Percentiles rank a stretch among this genome's conserved stretches.
These are phyloP conservation scores for Drosophila leonis DNA, from an alignment of 2,888 invertebrate species.

Conservation along the genomic window DNA sequence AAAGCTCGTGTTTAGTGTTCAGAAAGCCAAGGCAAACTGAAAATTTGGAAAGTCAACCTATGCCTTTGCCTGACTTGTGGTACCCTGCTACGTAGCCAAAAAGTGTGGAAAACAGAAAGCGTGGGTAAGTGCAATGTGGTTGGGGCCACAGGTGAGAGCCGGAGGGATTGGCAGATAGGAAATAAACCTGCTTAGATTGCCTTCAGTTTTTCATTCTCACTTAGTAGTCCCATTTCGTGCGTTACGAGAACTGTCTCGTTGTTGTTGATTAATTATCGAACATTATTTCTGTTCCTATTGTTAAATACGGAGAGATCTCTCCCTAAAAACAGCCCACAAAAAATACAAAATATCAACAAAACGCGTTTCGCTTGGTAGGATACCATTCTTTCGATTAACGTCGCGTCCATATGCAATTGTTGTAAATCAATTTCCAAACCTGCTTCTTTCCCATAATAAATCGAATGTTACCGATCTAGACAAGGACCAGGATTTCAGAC, in stretches of 20 bases:
- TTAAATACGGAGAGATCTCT: constrained; percentile 67
- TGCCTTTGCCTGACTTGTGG: constrained; percentile 10
- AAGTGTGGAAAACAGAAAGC: constrained; percentile 7
- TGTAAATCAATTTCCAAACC: not conserved
- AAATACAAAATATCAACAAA: constrained; percentile 60
- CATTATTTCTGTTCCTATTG: constrained; percentile 69
- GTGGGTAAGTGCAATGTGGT: constrained; percentile 9
- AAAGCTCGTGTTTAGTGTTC: constrained; percentile 2
- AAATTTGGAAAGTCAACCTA: constrained; percentile 11
- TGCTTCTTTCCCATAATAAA: not conserved
- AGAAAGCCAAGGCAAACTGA: constrained; percentile 32
- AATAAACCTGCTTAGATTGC: constrained; percentile 23
- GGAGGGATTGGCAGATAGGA: not conserved
- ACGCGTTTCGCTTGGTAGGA: constrained; percentile 61
- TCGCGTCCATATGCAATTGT: constrained; percentile 4
- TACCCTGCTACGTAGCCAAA: constrained; percentile 2
- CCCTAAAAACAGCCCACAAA: constrained; percentile 52
- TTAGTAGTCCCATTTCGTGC: constrained; percentile 62
- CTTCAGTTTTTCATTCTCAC: constrained; percentile 37
- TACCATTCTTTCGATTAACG: constrained; percentile 7
- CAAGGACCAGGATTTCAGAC: constrained; percentile 61
- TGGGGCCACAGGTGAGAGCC: not conserved
- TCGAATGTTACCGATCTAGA: constrained; percentile 30
- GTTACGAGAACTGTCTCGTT: constrained; percentile 64
- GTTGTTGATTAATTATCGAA: constrained; percentile 69